phyloP scores from a whole-genome alignment of 2,888 invertebrate species.

The Caenorhabditis sp. region DNA sequence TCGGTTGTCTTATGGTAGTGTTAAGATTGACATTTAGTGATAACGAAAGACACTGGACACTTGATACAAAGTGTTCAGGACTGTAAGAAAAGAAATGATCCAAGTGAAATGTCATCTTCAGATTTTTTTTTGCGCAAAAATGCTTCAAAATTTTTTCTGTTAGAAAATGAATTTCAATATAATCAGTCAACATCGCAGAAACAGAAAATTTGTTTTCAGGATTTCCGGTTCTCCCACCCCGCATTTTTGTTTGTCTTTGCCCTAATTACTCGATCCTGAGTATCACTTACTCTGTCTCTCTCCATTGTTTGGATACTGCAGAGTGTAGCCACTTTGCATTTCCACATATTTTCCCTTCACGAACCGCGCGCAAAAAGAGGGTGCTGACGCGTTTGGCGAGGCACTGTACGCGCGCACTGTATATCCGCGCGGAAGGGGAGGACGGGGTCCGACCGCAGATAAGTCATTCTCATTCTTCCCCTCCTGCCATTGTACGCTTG shows the following conservation, averaged over 20 bases:
- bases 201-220: conserved; percentile 22
- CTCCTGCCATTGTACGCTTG: too few relatives aligned
- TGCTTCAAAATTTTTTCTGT: background rate
- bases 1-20: background rate
- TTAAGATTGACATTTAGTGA: background rate
- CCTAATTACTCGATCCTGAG: conserved; percentile 26
- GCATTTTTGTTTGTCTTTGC: conserved; percentile 43
- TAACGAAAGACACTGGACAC: too few relatives aligned
- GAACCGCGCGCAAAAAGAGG: background rate
- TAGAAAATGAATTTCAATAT: background rate
- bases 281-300: conserved; percentile 41
- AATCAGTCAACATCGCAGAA: background rate
- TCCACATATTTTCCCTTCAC: background rate
- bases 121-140: too few relatives aligned
- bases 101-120: too few relatives aligned
- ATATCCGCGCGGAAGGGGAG: background rate
- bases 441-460: background rate
- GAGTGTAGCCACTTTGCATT: background rate
- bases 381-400: background rate
- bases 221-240: conserved; percentile 23
- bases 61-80: too few relatives aligned
- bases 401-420: background rate
- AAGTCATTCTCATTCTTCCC: background rate
- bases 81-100: too few relatives aligned
- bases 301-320: conserved; percentile 31